A percentile compares a stretch with the other conserved stretches of the same genome.
phyloP scores from a whole-genome alignment of 1,140 invertebrate species.

The Neodiprion lecontei region DNA sequence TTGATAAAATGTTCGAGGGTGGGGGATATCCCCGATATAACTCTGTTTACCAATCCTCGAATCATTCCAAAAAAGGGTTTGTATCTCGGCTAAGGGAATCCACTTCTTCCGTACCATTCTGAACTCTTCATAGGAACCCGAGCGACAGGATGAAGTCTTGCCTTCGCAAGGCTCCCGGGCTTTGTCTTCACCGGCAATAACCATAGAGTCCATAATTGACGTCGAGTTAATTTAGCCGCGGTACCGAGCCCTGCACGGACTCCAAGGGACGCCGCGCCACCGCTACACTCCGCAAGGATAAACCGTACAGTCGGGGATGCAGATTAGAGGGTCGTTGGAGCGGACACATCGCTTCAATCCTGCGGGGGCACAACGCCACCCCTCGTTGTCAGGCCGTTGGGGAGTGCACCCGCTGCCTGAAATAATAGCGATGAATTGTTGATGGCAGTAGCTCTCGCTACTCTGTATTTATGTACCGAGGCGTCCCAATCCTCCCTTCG shows the following conservation, averaged over 20 bases:
- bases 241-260: background rate
- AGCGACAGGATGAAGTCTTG: too few species aligned
- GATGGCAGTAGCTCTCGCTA: conserved; percentile 36
- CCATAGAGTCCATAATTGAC: background rate
- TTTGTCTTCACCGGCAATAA: background rate
- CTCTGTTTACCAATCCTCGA: too few species aligned
- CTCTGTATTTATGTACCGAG: conserved; percentile 45
- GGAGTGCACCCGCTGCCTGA: conserved; percentile 22
- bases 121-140: too few species aligned
- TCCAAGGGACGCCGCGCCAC: background rate
- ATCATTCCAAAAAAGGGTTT: too few species aligned
- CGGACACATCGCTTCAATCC: background rate
- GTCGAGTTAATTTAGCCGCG: conserved; percentile 4
- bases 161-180: background rate
- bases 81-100: too few species aligned
- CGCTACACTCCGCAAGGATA: conserved; percentile 9
- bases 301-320: conserved; percentile 41
- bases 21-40: too few species aligned
- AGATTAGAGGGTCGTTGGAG: conserved; percentile 36
- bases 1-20: too few species aligned
- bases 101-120: too few species aligned
- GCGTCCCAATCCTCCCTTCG: conserved; percentile 9
- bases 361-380: too few species aligned
- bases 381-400: background rate
- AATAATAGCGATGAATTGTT: conserved; percentile 51